Evolutionary conservation across 2,888 invertebrate species (phyloP).

Genomic region (Pyrrhosoma nymphula): DNA sequence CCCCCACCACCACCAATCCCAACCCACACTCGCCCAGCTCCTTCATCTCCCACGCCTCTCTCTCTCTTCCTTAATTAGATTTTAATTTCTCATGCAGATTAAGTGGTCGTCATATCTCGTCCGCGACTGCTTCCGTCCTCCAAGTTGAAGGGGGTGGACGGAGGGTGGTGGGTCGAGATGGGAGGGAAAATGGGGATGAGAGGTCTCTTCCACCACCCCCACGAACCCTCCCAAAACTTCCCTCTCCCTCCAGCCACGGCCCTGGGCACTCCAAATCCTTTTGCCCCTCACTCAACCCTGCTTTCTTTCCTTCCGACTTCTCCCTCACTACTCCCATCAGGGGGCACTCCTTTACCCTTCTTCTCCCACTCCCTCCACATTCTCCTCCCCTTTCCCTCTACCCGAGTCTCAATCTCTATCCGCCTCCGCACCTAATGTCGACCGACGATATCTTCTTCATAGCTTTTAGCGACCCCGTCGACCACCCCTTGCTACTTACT

Average conservation of each 20-base stretch:
- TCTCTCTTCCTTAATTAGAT: conserved; percentile 62
- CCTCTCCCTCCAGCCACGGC: background rate
- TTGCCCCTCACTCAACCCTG: background rate
- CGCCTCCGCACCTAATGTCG: background rate
- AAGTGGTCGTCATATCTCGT: conserved; percentile 64
- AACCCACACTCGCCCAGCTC: background rate
- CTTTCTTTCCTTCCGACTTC: background rate
- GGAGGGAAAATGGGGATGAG: background rate
- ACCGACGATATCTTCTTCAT: background rate
- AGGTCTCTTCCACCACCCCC: background rate
- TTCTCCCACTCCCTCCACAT: background rate
- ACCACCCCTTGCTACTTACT: background rate
- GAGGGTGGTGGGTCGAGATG: background rate
- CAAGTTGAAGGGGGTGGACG: background rate
- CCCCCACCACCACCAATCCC: background rate
- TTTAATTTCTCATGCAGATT: conserved; percentile 67
- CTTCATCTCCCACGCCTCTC: background rate
- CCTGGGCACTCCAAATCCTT: background rate
- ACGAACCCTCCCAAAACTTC: background rate
- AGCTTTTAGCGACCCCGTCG: background rate
- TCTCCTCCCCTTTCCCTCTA: background rate
- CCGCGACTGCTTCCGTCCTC: conserved; percentile 62
- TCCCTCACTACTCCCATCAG: background rate
- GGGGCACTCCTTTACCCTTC: no score
- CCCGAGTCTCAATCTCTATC: background rate